Conservation (phyloP, 2,113 vertebrate species). For the Meles meles region DNA sequence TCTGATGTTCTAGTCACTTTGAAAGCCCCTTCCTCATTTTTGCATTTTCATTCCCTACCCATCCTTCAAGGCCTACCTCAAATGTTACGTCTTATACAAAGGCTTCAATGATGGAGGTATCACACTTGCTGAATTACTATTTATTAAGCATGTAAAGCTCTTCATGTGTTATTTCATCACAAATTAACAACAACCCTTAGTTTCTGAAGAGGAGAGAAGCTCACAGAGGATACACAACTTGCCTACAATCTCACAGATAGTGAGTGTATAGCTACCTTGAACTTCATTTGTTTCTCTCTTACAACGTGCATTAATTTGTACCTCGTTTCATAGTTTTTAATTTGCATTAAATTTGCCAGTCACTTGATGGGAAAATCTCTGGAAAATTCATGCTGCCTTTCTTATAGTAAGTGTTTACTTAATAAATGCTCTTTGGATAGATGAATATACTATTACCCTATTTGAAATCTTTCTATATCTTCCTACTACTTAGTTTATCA, state of each 20-base stretch:
- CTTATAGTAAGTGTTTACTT: background rate
- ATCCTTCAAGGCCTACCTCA: background rate
- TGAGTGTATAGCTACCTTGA: background rate
- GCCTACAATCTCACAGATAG: background rate
- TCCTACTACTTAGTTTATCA: background rate
- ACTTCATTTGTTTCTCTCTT: background rate
- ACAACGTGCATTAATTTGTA: background rate
- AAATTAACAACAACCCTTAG: background rate
- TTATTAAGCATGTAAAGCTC: background rate
- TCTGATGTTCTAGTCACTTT: background rate
- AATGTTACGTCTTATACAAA: background rate
- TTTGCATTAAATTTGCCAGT: background rate
- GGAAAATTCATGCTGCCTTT: background rate
- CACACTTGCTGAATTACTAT: background rate
- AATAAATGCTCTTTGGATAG: background rate
- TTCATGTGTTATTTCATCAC: background rate
- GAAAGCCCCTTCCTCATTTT: background rate
- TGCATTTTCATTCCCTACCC: background rate
- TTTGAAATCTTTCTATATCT: background rate
- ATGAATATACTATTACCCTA: too few species aligned
- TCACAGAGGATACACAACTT: background rate
- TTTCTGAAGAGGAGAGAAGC: background rate
- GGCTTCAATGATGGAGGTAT: background rate
- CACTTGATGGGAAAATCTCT: background rate
- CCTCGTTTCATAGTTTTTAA: background rate